Evolutionary conservation across 2,797 vertebrate genomes (phyloP).

Genomic region (Chelmon rostratus): DNA sequence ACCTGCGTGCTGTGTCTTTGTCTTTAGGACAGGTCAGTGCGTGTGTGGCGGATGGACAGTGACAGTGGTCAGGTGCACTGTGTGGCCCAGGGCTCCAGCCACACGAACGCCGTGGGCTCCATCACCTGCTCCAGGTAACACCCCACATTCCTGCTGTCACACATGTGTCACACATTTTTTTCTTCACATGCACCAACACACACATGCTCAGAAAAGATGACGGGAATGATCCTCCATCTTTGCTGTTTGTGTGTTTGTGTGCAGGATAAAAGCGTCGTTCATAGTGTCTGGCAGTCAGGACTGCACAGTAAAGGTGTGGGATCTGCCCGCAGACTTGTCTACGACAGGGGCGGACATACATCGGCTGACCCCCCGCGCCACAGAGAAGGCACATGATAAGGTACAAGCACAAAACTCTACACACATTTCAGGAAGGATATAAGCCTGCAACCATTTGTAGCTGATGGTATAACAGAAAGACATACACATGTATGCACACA

Average conservation of each 20-base stretch:
- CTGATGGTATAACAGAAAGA: neutral
- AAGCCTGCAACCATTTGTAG: neutral
- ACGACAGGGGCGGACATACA: slow-evolving; percentile 51
- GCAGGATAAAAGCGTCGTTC: slow-evolving; percentile 90
- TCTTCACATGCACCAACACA: neutral
- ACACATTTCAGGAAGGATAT: neutral
- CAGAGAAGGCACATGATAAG: slow-evolving; percentile 93
- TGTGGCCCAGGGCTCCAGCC: slow-evolving; percentile 90
- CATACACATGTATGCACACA: neutral
- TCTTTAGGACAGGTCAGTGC: slow-evolving; percentile 91
- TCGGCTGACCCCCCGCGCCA: slow-evolving; percentile 83
- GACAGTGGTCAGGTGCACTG: slow-evolving; percentile 86
- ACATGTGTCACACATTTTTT: neutral
- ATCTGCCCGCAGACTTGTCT: slow-evolving; percentile 84
- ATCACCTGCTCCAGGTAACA: slow-evolving; percentile 93
- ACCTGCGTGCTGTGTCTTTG: slow-evolving; percentile 8
- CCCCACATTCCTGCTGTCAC: neutral
- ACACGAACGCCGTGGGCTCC: slow-evolving; percentile 90
- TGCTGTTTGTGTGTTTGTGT: slow-evolving; percentile 13
- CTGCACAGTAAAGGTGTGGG: slow-evolving; percentile 96
- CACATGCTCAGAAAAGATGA: neutral
- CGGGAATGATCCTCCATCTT: neutral
- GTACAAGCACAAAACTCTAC: slow-evolving; percentile 34
- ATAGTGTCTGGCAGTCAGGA: slow-evolving; percentile 96
- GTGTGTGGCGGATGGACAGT: slow-evolving; percentile 91